These are phyloP conservation scores for Chymomyza costata DNA, from an alignment of 1,140 invertebrate genomes.

Conservation along the genomic window DNA sequence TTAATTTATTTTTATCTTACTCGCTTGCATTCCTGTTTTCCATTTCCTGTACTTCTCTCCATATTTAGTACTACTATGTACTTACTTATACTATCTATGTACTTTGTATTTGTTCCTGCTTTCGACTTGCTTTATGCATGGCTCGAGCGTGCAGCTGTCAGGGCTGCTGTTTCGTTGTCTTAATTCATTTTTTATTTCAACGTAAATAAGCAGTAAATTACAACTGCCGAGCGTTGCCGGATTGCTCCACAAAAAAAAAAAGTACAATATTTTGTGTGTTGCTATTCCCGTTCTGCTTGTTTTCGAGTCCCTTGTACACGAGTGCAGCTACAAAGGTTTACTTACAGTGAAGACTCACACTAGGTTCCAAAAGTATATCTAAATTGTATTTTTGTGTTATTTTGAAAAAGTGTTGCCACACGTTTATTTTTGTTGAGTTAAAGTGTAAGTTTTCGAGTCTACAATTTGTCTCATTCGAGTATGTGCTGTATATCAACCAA, in stretches of 20 bases:
- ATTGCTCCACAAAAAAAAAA: no score
- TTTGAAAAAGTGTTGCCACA: not conserved
- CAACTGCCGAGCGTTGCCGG: constrained; percentile 35
- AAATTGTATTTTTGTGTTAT: constrained; percentile 43
- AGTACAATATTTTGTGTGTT: not conserved
- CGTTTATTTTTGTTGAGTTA: not conserved
- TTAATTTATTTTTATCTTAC: constrained; percentile 41
- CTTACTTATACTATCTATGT: not conserved
- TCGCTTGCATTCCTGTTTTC: constrained; percentile 20
- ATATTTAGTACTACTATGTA: not conserved
- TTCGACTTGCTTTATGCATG: not conserved
- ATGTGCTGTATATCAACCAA: no score
- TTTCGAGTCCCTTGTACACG: no score
- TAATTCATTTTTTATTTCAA: constrained; percentile 71
- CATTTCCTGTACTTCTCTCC: constrained; percentile 6
- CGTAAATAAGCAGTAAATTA: constrained; percentile 70
- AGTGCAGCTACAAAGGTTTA: no score
- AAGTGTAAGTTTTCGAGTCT: no score
- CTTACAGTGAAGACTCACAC: no score
- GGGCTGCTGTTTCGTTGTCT: constrained; percentile 45
- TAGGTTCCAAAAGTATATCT: no score
- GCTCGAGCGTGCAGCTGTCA: constrained; percentile 29
- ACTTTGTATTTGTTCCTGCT: not conserved
- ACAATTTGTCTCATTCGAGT: no score
- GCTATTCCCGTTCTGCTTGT: constrained; percentile 13